These are phyloP conservation scores for Microcebus jonahi DNA, from an alignment of 2,113 vertebrate species.

Conservation along the genomic window DNA sequence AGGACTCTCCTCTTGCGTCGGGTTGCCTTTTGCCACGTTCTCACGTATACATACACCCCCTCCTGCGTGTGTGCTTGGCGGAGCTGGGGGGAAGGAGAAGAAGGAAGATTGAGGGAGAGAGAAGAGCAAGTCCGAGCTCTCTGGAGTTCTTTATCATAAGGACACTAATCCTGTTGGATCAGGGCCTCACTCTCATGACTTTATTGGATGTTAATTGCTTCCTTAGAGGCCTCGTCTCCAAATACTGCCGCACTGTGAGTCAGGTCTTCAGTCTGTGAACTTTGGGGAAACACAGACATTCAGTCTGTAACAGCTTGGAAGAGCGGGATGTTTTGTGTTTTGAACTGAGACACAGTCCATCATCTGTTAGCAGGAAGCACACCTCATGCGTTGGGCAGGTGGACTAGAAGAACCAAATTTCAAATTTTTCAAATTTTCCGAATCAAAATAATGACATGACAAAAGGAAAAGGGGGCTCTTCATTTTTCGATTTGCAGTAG, in stretches of 20 bases:
- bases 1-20: background rate
- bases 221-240: background rate
- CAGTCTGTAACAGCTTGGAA: background rate
- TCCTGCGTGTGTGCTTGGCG: background rate
- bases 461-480: background rate
- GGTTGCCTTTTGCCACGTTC: background rate
- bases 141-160: background rate
- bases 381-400: background rate
- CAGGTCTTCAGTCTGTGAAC: background rate
- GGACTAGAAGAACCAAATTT: background rate
- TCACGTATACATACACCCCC: background rate
- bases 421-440: background rate
- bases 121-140: background rate
- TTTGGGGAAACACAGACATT: background rate
- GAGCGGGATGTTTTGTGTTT: background rate
- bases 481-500: background rate
- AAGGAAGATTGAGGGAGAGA: background rate
- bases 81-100: background rate
- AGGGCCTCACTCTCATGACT: background rate
- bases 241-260: background rate
- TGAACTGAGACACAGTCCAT: too few species aligned
- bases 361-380: background rate
- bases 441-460: background rate
- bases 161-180: background rate
- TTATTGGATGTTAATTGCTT: background rate